A percentile compares a stretch with the other conserved stretches of the same genome.
phyloP scores from a whole-genome alignment of 2,888 invertebrate genomes.

The Xestia sexstrigata region DNA sequence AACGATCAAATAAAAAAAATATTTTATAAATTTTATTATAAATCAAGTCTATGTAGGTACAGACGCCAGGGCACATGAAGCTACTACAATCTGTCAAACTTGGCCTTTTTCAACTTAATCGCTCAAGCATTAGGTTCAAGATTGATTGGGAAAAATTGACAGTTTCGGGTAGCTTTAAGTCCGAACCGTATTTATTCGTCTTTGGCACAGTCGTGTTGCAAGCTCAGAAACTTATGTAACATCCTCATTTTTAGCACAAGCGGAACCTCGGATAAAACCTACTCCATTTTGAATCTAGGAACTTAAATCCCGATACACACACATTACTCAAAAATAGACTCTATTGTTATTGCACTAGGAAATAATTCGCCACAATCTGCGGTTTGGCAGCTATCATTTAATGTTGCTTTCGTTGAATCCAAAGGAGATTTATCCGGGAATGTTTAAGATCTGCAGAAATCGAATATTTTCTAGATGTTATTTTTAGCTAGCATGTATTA shows the following conservation, averaged over 20 bases:
- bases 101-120: too few relatives aligned
- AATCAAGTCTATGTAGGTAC: too few relatives aligned
- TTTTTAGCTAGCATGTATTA: conserved; percentile 30
- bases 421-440: conserved; percentile 35
- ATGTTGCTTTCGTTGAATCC: conserved; percentile 48
- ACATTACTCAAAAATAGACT: conserved; percentile 51
- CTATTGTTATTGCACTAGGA: conserved; percentile 34
- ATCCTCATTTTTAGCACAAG: conserved; percentile 20
- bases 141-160: too few relatives aligned
- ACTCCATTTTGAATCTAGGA: conserved; percentile 48
- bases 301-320: conserved; percentile 30
- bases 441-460: conserved; percentile 45
- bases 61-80: too few relatives aligned
- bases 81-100: too few relatives aligned
- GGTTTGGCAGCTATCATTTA: conserved; percentile 63
- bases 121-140: too few relatives aligned
- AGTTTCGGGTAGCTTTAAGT: too few relatives aligned
- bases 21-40: too few relatives aligned
- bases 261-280: conserved; percentile 54
- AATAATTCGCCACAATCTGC: conserved; percentile 43
- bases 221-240: conserved; percentile 7
- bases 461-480: conserved; percentile 32
- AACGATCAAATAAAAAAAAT: too few relatives aligned
- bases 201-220: conserved; percentile 2
- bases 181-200: too few relatives aligned